These are phyloP conservation scores for Habropoda laboriosa DNA, from an alignment of 1,140 invertebrate genomes.

Conservation along the genomic window DNA sequence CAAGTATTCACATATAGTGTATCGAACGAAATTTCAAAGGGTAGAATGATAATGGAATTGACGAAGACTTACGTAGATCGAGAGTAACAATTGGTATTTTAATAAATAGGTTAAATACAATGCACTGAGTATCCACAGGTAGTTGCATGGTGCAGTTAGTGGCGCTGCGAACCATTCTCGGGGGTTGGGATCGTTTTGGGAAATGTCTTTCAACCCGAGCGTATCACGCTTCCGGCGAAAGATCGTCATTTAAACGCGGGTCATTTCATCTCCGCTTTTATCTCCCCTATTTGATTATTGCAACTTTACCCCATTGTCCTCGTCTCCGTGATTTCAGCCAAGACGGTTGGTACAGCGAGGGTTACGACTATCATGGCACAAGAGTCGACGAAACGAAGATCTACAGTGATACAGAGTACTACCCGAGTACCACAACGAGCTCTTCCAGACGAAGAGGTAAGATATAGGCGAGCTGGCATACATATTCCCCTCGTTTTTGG, in stretches of 20 bases:
- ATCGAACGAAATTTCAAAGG: no score
- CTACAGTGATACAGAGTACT: slow-evolving; percentile 81
- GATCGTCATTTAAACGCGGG: slow-evolving; percentile 34
- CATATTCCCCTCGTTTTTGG: not conserved
- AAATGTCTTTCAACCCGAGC: not conserved
- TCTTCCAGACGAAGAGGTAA: slow-evolving; percentile 77
- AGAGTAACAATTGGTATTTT: not conserved
- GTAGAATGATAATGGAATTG: not conserved
- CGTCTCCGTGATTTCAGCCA: slow-evolving; percentile 77
- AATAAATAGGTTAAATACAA: not conserved
- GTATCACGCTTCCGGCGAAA: not conserved
- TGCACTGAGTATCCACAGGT: slow-evolving; percentile 39
- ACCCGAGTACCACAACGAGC: slow-evolving; percentile 74
- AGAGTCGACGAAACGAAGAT: slow-evolving; percentile 78
- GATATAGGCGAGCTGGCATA: not conserved
- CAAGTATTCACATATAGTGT: not conserved
- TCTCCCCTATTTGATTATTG: not conserved
- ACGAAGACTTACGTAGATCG: not conserved
- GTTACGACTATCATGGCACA: slow-evolving; percentile 78
- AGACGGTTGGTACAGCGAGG: slow-evolving; percentile 81
- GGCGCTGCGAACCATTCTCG: slow-evolving; percentile 10
- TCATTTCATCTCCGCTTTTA: slow-evolving; percentile 52
- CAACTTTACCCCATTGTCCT: slow-evolving; percentile 24
- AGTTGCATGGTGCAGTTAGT: slow-evolving; percentile 60
- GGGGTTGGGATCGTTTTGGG: slow-evolving; percentile 5